These are phyloP conservation scores for Setophaga petechia DNA, from an alignment of 2,113 vertebrate genomes.

Conservation along the genomic window DNA sequence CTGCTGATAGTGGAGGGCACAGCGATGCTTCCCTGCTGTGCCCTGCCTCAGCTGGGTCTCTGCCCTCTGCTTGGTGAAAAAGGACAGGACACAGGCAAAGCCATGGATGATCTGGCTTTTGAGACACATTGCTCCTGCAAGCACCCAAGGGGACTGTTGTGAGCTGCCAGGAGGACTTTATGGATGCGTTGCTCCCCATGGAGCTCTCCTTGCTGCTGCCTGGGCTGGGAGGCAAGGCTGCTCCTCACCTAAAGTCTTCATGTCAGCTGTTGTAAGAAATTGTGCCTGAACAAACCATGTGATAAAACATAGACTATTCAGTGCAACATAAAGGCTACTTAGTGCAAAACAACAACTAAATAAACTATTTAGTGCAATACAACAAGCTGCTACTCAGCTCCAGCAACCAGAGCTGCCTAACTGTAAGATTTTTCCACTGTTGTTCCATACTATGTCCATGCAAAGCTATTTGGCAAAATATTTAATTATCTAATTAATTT, in stretches of 20 bases:
- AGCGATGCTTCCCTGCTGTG: not conserved
- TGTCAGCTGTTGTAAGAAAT: not conserved
- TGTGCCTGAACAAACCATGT: too few species aligned
- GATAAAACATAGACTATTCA: too few species aligned
- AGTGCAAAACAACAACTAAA: too few species aligned
- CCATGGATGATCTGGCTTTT: not conserved
- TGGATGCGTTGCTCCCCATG: not conserved
- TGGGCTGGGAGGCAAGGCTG: not conserved
- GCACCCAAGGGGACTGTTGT: not conserved
- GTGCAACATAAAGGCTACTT: too few species aligned
- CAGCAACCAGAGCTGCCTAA: not conserved
- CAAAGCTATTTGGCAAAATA: not conserved
- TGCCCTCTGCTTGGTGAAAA: not conserved
- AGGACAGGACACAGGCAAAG: not conserved
- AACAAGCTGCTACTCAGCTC: not conserved
- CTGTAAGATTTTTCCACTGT: not conserved
- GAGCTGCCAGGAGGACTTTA: not conserved
- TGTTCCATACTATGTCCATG: not conserved
- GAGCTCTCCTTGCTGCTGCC: not conserved
- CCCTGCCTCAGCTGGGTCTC: not conserved
- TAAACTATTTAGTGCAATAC: too few species aligned
- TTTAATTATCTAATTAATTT: not conserved
- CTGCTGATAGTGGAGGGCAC: accelerated
- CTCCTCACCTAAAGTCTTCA: not conserved
- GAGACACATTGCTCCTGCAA: not conserved